Base-by-base conservation (phyloP, 2,113 vertebrate species). In the Pygathrix nemaeus region DNA sequence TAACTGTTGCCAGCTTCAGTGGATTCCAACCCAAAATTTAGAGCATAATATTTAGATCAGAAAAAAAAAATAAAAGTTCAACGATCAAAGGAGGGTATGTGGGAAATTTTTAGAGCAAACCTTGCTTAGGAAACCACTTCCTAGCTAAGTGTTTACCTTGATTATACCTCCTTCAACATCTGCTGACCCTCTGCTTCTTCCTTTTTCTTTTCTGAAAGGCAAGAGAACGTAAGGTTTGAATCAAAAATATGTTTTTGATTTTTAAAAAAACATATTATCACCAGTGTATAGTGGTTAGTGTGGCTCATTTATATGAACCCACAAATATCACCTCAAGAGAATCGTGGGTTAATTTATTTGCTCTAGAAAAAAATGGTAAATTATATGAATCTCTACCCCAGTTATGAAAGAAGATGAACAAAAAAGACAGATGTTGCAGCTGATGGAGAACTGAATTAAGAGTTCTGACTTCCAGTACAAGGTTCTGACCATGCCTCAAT, bases 91-190 rank as follows among this genome's bases (percentile, higher is more conserved):
- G 30, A 80, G 40, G 68, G 5, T 76, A 82, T 55, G 8, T 50
- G 27, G 84, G 64, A 96, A 85, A 75, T 32, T 43, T 92, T 96
- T 35, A 91, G 52, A 90, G 66, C 87, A 86, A 52, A 43, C 78
- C 1, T 52, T 57, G 35, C 50, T 93, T 76, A 73, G 43, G 45
- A 96, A 96, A 92, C 75, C 38, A 90, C 57, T 88, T 80, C 93
- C 96, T 97, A 68, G 27, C 89, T 87, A 85, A 85, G 66, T 97
- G 94, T 97, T 97, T 95, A 94, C 85, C 82, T 97, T 82, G 72
- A 97, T 95, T 93, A 55, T 96, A 35, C 72, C 40, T 87, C 81
- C 88, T 95, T 82, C 86, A 88, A 70, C 93, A 97, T 97, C 93
- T 97, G 96, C 73, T 83, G 43, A 57, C 90, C 59, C 35, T 86